phyloP scores from a whole-genome alignment of 2,113 vertebrate species.

The Tretioscincus oriximinensis region DNA sequence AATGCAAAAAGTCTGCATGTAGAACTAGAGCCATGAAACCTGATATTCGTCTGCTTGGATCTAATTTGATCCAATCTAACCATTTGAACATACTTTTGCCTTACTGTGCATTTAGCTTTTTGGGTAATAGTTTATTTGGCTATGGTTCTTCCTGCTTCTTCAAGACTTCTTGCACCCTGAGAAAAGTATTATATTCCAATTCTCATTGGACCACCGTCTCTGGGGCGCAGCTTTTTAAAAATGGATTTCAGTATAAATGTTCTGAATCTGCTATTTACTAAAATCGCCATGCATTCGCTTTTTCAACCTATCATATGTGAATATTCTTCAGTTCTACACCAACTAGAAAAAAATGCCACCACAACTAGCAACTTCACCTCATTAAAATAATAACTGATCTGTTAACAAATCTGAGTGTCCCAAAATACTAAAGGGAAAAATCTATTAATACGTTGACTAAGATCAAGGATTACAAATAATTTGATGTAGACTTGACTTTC shows the following conservation, averaged over 20 bases:
- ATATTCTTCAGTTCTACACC: background rate
- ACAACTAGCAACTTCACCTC: background rate
- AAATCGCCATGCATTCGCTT: background rate
- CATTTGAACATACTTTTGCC: background rate
- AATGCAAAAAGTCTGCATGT: background rate
- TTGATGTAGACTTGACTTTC: too few species aligned
- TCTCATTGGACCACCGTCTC: background rate
- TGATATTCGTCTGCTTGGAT: background rate
- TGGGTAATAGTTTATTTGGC: background rate
- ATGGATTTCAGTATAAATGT: background rate
- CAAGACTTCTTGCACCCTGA: background rate
- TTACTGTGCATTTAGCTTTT: background rate
- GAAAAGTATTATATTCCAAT: background rate
- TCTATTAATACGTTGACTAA: too few species aligned
- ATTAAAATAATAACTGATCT: background rate
- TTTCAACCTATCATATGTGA: background rate
- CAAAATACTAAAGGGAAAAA: background rate
- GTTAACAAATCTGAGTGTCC: background rate
- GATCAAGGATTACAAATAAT: too few species aligned
- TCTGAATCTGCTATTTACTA: background rate
- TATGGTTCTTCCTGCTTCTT: background rate
- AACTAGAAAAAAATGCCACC: background rate
- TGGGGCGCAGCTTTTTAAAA: background rate
- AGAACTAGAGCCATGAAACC: background rate
- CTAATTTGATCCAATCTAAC: background rate